Base-by-base conservation (phyloP, 2,113 vertebrate species). In the Polyodon spathula region DNA sequence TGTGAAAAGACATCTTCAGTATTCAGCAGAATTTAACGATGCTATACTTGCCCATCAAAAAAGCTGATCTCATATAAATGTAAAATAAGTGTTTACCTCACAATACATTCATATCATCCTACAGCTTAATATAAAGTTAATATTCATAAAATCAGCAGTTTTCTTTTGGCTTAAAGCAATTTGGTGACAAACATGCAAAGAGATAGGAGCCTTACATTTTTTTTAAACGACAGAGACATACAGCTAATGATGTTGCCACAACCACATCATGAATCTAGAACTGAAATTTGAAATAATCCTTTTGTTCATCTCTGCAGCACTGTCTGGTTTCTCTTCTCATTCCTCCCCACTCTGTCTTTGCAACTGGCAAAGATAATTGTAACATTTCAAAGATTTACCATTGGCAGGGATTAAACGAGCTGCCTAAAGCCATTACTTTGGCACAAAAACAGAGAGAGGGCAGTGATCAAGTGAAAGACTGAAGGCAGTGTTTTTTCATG, bases 371-470 rank as follows among this genome's bases (percentile, higher is more conserved):
- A 81, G 72, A 67, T 68, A 77, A 77, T 80, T 76, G 75, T 71
- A 79, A 78, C 80, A 74, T 81, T 84, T 79, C 63, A 77, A 74
- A 80, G 71, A 64, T 48, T 51, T 59, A 55, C 61, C 2, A 59
- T 64, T 76, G 68, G 51, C 8, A 9, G 61, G 70, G 62, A 73
- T 79, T 77, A 76, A 70, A 70, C 65, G 39, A 69, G 75, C 71
- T 68, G 56, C 68, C 73, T 61, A 58, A 70, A 70, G 71, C 68
- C 69, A 76, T 74, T 78, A 72, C 54, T 40, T 15, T 55, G 8
- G 57, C 40, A 44, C 4, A 9, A 41, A 48, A 17, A 27, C 37
- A 50, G 9, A 11, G 11, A 8, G 44, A 12, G 11, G n/a, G 41
- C 57, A 44, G 57, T 44, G 16, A 6, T 3, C 12, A 37, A 27